A percentile compares a stretch with the other conserved stretches of the same genome.
These are phyloP conservation scores for Nemoura dubitans DNA, from an alignment of 2,888 invertebrate genomes.

Conservation along the genomic window DNA sequence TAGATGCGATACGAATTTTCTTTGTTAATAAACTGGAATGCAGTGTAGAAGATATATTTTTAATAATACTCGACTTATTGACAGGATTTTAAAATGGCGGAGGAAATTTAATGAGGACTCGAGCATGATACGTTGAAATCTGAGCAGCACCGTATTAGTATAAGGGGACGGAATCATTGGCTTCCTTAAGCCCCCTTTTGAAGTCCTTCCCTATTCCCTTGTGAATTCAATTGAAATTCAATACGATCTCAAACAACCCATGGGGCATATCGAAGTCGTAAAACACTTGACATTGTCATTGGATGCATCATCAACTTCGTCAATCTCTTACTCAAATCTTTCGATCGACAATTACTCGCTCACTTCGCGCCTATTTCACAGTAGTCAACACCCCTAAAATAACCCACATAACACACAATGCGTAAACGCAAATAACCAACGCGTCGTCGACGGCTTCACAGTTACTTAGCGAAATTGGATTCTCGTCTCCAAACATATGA, in stretches of 20 bases:
- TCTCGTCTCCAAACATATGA: background rate
- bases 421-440: background rate
- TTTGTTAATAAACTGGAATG: background rate
- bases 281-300: background rate
- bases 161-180: background rate
- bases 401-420: background rate
- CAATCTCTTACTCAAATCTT: background rate
- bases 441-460: background rate
- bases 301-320: background rate
- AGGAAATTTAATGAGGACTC: background rate
- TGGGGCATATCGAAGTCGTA: background rate
- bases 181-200: background rate
- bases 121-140: background rate
- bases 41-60: background rate
- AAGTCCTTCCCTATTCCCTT: too few relatives aligned
- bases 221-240: background rate
- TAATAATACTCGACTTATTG: background rate
- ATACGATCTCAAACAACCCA: background rate
- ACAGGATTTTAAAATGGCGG: background rate
- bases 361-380: background rate
- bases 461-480: background rate
- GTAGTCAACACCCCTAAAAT: too few relatives aligned
- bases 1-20: background rate
- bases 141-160: background rate
- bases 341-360: background rate